Conservation (phyloP, 2,113 vertebrate genomes). For the Eulemur rufifrons region DNA sequence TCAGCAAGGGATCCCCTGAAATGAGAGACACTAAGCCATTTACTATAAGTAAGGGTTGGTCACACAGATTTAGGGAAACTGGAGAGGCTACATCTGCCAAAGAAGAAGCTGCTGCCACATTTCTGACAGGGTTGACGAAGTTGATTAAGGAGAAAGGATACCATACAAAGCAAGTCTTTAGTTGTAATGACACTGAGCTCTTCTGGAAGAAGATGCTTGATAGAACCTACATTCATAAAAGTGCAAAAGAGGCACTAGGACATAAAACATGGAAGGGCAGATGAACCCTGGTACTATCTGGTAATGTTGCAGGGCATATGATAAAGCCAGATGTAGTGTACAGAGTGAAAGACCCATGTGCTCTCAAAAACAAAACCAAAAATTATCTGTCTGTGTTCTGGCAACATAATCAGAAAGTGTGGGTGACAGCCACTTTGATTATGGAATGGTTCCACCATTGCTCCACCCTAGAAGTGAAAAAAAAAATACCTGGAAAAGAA, state of each 20-base stretch:
- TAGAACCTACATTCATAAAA: neutral
- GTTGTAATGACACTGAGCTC: neutral
- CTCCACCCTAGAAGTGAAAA: neutral
- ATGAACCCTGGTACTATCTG: neutral
- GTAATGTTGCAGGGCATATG: neutral
- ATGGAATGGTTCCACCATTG: neutral
- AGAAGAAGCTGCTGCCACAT: neutral
- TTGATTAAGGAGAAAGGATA: neutral
- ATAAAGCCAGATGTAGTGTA: neutral
- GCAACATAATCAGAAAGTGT: neutral
- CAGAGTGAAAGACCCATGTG: neutral
- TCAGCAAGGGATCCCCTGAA: neutral
- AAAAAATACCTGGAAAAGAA: neutral
- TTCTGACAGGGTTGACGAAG: neutral
- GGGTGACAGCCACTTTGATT: neutral
- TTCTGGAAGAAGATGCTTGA: neutral
- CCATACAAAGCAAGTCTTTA: neutral
- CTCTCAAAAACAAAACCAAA: neutral
- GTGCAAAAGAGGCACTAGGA: neutral
- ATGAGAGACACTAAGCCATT: neutral
- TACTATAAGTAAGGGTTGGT: neutral
- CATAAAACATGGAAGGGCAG: neutral
- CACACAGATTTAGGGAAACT: neutral
- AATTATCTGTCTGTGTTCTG: neutral
- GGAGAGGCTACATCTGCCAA: too few relatives aligned